Conservation (phyloP, 2,888 invertebrate species). For the Rhogogaster chlorosoma region DNA sequence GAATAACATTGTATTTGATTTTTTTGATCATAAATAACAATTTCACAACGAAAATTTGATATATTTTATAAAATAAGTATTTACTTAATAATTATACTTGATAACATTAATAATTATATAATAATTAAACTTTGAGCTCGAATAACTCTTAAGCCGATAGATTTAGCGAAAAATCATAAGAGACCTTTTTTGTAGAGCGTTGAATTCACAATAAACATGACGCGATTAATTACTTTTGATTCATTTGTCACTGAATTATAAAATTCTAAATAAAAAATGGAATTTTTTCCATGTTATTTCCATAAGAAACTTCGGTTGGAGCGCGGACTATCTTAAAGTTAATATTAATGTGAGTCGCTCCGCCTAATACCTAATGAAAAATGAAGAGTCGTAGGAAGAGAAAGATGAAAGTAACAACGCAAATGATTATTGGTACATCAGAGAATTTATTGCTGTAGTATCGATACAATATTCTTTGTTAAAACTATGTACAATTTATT, state of each 20-base stretch:
- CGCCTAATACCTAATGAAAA: no score
- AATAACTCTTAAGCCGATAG: no score
- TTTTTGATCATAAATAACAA: slow-evolving; percentile 21
- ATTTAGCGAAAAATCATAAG: no score
- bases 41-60: neutral
- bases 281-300: neutral
- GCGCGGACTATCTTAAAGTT: neutral
- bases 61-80: no score
- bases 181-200: slow-evolving; percentile 13
- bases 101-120: neutral
- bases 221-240: neutral
- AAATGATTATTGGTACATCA: no score
- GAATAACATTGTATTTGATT: slow-evolving; percentile 10
- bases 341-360: no score
- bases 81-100: neutral
- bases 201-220: neutral
- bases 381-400: no score
- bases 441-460: no score
- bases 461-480: no score
- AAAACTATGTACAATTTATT: no score
- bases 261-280: neutral
- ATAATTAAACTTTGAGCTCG: no score
- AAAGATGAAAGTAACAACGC: no score
- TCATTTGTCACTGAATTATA: neutral
- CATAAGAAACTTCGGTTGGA: neutral